Percentiles rank a stretch among this genome's conserved stretches.
phyloP scores from a whole-genome alignment of 2,797 vertebrate genomes.

The Mormyrops boulengeri region DNA sequence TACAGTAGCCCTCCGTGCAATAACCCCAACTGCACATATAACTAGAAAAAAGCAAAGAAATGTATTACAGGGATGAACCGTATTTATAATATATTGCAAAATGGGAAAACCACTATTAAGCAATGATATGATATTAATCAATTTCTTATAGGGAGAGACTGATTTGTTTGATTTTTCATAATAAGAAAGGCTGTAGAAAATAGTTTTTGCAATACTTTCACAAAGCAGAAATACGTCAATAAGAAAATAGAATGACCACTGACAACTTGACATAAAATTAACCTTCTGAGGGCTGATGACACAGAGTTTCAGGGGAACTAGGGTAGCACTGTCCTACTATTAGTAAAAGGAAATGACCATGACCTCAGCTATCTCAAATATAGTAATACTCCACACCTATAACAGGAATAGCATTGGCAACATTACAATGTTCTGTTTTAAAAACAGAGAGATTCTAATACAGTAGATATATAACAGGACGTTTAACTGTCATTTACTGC shows the following conservation, averaged over 20 bases:
- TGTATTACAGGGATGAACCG: not conserved
- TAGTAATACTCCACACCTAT: not conserved
- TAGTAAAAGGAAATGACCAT: not conserved
- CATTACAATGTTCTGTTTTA: not conserved
- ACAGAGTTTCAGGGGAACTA: not conserved
- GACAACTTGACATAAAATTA: not conserved
- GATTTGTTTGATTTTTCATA: not conserved
- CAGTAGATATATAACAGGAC: not conserved
- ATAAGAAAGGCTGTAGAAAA: not conserved
- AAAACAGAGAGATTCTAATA: not conserved
- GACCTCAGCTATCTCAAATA: not conserved
- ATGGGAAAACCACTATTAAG: not conserved
- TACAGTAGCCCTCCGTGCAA: not conserved
- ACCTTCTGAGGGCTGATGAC: not conserved
- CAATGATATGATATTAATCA: not conserved
- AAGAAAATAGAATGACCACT: not conserved
- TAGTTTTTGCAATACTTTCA: not conserved
- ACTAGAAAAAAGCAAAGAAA: not conserved
- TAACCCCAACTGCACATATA: not conserved
- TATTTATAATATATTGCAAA: not conserved
- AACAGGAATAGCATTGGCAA: not conserved
- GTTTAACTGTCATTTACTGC: not conserved
- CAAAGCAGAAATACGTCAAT: not conserved
- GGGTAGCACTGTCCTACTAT: not conserved
- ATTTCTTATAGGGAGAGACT: not conserved